These are phyloP conservation scores for Hylomyscus alleni DNA, from an alignment of 2,797 vertebrate species.

Conservation along the genomic window DNA sequence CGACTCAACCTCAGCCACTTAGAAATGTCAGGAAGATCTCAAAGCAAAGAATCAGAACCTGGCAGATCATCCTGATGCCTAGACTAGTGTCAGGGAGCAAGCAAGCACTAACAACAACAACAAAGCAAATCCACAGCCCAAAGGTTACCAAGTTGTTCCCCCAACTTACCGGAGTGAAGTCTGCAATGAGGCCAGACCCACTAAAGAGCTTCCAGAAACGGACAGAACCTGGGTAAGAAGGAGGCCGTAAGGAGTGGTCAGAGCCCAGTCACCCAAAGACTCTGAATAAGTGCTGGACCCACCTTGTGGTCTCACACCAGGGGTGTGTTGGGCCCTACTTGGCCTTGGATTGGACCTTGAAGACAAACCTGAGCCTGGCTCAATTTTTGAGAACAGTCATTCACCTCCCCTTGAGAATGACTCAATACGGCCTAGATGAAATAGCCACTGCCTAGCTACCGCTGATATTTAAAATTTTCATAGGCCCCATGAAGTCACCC, in stretches of 20 bases:
- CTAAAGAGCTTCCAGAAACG: conserved; percentile 89
- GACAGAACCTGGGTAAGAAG: conserved; percentile 80
- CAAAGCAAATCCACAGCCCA: neutral
- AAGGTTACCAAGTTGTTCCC: neutral
- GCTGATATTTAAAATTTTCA: too few relatives aligned
- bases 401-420: too few relatives aligned
- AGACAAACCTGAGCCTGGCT: too few relatives aligned
- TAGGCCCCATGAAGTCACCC: too few relatives aligned
- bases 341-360: too few relatives aligned
- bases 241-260: neutral
- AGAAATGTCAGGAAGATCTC: neutral
- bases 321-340: too few relatives aligned
- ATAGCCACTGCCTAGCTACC: too few relatives aligned
- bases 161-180: conserved; percentile 89
- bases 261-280: neutral
- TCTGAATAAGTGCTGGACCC: neutral
- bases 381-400: too few relatives aligned
- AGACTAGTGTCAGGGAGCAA: neutral
- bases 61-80: neutral
- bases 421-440: too few relatives aligned
- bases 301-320: accelerated
- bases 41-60: neutral
- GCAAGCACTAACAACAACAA: neutral
- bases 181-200: conserved; percentile 85
- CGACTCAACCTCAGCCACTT: neutral